Base-by-base conservation (phyloP, 2,797 vertebrate species). In the Potorous gilbertii region DNA sequence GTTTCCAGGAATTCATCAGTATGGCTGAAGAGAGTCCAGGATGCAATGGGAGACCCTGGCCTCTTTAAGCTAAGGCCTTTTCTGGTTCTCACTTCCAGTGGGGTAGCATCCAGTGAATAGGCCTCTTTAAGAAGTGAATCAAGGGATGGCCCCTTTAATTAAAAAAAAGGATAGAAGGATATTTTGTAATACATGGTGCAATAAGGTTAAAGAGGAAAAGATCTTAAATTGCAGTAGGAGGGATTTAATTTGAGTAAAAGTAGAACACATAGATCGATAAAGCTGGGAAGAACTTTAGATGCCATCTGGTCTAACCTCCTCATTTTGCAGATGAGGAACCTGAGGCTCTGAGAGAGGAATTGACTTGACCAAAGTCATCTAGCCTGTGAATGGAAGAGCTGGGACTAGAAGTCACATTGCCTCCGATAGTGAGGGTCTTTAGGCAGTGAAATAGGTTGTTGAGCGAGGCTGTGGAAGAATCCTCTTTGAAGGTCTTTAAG, bases 151-250 rank as follows among this genome's bases (percentile, higher is more conserved):
- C 52, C 52, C 52, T 52, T 52, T 52, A 52, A 52, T 52, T 52
- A 52, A 52, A 52, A 52, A 52, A 52, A 52, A 52, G 5, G 52
- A 74, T n/a, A 74, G 16, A 8, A 74, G 62, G 8, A 18, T 40
- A 40, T 74, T 74, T n/a, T 74, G 66, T 40, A 40, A 74, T 74
- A 40, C n/a, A 74, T 62, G 57, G 29, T 40, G 16, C 16, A 27
- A 55, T 91, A 81, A 34, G 50, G 14, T 56, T 59, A 59, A n/a
- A 93, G 94, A 93, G 62, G 46, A 95, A 92, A 92, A 29, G 55
- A 12, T 9, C 91, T 91, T 95, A 66, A 56, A 89, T 59, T 89
- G 81, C 93, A 66, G 40, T 34, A 46, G 9, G 27, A 55, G 55
- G 31, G 13, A 91, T 92, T 28, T 89, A 62, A 55, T 87, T 95